phyloP scores from a whole-genome alignment of 2,888 invertebrate genomes.

The Nebria salina region DNA sequence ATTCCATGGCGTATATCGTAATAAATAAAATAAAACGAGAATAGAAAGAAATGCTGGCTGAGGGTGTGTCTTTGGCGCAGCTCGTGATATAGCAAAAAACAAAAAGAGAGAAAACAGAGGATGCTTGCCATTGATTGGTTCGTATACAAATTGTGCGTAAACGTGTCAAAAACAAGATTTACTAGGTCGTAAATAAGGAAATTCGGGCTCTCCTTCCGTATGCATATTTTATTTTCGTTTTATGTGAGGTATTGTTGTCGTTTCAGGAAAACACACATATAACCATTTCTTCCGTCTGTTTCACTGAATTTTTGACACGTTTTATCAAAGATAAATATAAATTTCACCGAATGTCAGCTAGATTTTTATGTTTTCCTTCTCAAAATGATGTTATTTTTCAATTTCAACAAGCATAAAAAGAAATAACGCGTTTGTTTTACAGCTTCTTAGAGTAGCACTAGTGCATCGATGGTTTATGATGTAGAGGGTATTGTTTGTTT shows the following conservation, averaged over 20 bases:
- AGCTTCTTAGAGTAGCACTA: neutral
- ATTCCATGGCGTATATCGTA: neutral
- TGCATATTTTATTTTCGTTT: slow-evolving; percentile 43
- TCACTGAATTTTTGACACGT: slow-evolving; percentile 13
- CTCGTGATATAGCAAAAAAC: neutral
- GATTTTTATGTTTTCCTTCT: neutral
- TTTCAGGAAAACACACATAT: slow-evolving; percentile 17
- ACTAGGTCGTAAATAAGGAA: slow-evolving; percentile 32
- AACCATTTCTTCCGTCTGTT: slow-evolving; percentile 27
- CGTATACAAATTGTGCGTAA: slow-evolving; percentile 45
- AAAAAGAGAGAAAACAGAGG: neutral
- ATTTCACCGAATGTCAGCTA: slow-evolving; percentile 21
- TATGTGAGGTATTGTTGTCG: slow-evolving; percentile 28
- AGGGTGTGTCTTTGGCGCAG: neutral
- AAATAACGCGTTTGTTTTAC: neutral
- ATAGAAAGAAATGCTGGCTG: neutral
- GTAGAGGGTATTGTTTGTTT: too few species aligned
- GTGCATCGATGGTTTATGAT: too few species aligned
- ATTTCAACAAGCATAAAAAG: neutral
- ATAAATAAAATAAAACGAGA: neutral
- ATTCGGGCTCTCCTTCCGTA: slow-evolving; percentile 17
- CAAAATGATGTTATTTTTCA: neutral
- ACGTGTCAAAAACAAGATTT: slow-evolving; percentile 45
- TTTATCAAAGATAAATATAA: slow-evolving; percentile 35
- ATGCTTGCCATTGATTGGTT: slow-evolving; percentile 28